Evolutionary conservation across 2,888 invertebrate genomes (phyloP).

Genomic region (Cabera pusaria): DNA sequence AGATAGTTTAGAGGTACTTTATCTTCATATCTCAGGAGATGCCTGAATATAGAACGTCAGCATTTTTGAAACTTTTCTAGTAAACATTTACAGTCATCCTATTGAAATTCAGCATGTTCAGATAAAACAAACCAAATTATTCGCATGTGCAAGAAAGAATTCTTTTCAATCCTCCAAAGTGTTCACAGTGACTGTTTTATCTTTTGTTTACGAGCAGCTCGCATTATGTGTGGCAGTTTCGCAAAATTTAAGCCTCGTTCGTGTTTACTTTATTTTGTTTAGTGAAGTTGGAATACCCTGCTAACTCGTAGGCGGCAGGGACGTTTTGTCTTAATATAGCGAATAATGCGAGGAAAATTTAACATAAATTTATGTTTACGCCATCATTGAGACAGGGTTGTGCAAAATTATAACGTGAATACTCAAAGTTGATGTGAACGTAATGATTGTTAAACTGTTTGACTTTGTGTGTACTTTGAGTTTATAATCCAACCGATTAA

Average conservation of each 20-base stretch:
- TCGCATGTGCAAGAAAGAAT: slow-evolving; percentile 15
- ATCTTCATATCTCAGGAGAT: no score
- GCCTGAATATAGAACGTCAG: no score
- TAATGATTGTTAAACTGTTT: no score
- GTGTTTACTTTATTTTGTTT: slow-evolving; percentile 48
- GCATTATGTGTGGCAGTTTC: slow-evolving; percentile 51
- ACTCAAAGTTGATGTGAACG: no score
- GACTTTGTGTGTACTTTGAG: no score
- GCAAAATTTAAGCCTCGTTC: slow-evolving; percentile 47
- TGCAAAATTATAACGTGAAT: no score
- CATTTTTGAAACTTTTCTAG: no score
- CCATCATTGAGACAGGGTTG: slow-evolving; percentile 1
- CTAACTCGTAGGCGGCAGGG: slow-evolving; percentile 14
- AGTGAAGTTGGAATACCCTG: slow-evolving; percentile 26
- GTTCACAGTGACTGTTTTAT: slow-evolving; percentile 41
- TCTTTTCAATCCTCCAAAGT: slow-evolving; percentile 22
- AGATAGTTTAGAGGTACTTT: no score
- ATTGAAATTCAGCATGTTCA: no score
- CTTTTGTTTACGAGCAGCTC: slow-evolving; percentile 47
- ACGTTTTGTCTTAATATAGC: slow-evolving; percentile 17
- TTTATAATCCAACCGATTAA: no score
- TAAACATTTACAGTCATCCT: no score
- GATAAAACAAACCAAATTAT: no score
- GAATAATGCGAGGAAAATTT: slow-evolving; percentile 12
- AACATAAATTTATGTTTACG: slow-evolving; percentile 9